Evolutionary conservation across 2,113 vertebrate species (phyloP), one percentile per base, ranked within the genome.

Genomic region (Serinus canaria): DNA sequence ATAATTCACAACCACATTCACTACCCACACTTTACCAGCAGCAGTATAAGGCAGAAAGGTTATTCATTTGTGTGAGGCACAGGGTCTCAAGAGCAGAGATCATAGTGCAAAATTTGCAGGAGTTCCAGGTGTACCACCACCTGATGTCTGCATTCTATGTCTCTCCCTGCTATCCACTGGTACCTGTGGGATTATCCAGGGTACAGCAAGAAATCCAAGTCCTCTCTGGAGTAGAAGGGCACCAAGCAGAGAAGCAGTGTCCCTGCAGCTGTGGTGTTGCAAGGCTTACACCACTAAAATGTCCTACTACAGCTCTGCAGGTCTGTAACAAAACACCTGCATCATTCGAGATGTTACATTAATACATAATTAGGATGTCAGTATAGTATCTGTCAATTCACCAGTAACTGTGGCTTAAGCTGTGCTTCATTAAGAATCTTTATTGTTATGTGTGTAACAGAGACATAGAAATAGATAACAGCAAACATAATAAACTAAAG

Each of bases 321-420:
- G 37, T 53, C 46, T 81, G 2, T 41, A 55, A 55, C 10, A 49
- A 31, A 79, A 53, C 35, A 15, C 6, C 28, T 67, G 24, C 25
- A 23, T 62, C 33, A 30, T 43, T 50, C 0, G 0, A 7, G 11
- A 20, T 49, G n/a, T 83, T 69, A 49, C 31, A 20, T 66, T 81
- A 75, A 49, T 55, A 8, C 31, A 20, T 81, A n/a, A 74, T 53
- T 58, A 62, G 83, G 37, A 66, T 74, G 37, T 64, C 81, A 73
- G 24, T 53, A 6, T 39, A 28, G 37, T 52, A 5, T 55, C 7
- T 62, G 28, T 39, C 83, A 82, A 56, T 80, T 76, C 30, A 73
- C 30, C 0, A 0, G 13, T 59, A 79, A 55, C 28, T 55, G 37
- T 2, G 3, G 47, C 20, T 59, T 50, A 77, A 76, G 28, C 50